These are phyloP conservation scores for Orthosia gothica DNA, from an alignment of 2,888 invertebrate species.

Conservation along the genomic window DNA sequence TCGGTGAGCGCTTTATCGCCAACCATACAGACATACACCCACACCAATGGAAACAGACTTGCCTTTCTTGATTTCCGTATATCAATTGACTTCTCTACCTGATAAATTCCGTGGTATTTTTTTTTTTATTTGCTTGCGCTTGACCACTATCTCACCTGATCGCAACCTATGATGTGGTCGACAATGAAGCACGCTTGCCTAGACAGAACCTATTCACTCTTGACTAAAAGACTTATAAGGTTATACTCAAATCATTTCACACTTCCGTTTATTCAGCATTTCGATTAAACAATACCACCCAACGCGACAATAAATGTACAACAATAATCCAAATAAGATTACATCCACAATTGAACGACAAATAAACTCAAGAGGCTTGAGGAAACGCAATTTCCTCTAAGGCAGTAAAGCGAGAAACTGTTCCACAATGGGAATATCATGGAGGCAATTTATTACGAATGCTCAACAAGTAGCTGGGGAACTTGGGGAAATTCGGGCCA, in stretches of 20 bases:
- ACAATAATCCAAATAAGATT: constrained; percentile 54
- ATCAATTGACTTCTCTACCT: constrained; percentile 16
- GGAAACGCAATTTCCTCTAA: constrained; percentile 89
- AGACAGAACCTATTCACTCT: too few relatives aligned
- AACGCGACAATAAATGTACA: constrained; percentile 47
- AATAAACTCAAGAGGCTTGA: constrained; percentile 87
- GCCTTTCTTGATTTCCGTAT: constrained; percentile 64
- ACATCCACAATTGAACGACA: constrained; percentile 77
- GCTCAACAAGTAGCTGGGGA: constrained; percentile 91
- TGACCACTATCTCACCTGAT: too few relatives aligned
- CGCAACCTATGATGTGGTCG: too few relatives aligned
- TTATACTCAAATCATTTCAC: constrained; percentile 11
- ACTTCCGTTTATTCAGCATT: constrained; percentile 16
- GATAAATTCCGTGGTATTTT: constrained; percentile 14
- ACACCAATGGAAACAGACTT: constrained; percentile 55
- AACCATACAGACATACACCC: constrained; percentile 62
- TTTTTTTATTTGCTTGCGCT: too few relatives aligned
- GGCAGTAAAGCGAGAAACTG: constrained; percentile 90
- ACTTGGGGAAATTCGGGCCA: constrained; percentile 78
- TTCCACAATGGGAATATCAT: constrained; percentile 91
- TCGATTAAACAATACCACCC: constrained; percentile 17
- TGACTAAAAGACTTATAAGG: too few relatives aligned
- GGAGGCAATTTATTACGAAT: constrained; percentile 91
- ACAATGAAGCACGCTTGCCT: too few relatives aligned
- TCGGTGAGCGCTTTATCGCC: constrained; percentile 58